Percentiles rank a stretch among this genome's conserved stretches.
These are phyloP conservation scores for Hydropsyche tenuis DNA, from an alignment of 1,140 invertebrate species.

Conservation along the genomic window DNA sequence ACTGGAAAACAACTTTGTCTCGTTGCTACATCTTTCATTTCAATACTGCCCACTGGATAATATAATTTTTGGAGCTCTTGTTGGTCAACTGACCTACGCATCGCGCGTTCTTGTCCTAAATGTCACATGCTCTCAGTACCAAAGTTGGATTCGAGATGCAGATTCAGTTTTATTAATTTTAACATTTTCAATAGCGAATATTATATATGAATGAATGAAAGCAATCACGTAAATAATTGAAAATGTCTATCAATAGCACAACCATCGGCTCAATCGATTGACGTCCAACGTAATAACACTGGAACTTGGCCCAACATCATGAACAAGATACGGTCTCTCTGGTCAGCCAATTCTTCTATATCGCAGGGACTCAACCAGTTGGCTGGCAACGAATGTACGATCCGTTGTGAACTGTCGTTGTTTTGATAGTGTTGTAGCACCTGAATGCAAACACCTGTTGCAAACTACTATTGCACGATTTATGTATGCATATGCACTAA, in stretches of 20 bases:
- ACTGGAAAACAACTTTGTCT: neutral
- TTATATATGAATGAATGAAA: too few relatives aligned
- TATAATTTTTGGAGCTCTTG: too few relatives aligned
- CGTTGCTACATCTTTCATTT: too few relatives aligned
- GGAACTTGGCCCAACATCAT: constrained; percentile 78
- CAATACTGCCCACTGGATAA: neutral
- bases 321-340: constrained; percentile 85
- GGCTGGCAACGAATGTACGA: constrained; percentile 59
- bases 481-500: constrained; percentile 34
- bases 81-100: too few relatives aligned
- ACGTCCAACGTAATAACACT: constrained; percentile 22
- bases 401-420: constrained; percentile 35
- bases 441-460: constrained; percentile 42
- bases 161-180: too few relatives aligned
- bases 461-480: constrained; percentile 31
- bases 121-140: too few relatives aligned
- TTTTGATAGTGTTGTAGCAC: constrained; percentile 39
- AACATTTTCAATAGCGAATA: too few relatives aligned
- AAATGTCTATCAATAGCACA: too few relatives aligned
- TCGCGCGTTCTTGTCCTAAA: too few relatives aligned
- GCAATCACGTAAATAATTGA: too few relatives aligned
- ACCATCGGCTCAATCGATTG: constrained; percentile 8
- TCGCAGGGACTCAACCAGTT: constrained; percentile 81
- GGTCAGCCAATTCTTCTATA: constrained; percentile 75
- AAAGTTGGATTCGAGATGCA: too few relatives aligned